A percentile compares a stretch with the other conserved stretches of the same genome.
phyloP scores from a whole-genome alignment of 2,888 invertebrate species.

The Cataglyphis albicans region DNA sequence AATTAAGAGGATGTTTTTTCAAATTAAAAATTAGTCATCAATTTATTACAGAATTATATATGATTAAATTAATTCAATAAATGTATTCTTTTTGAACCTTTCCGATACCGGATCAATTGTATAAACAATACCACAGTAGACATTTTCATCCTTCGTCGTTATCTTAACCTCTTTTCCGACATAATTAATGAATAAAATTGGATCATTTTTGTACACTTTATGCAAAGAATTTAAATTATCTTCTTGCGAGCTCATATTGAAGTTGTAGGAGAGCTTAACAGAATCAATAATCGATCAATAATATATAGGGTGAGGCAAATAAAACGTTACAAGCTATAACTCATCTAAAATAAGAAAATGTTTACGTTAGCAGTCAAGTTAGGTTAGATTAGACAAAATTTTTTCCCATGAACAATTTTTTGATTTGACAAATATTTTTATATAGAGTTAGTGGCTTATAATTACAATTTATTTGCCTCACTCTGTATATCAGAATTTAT shows the following conservation, averaged over 20 bases:
- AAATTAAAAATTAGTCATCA: not conserved
- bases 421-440: too few relatives aligned
- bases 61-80: not conserved
- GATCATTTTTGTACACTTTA: constrained; percentile 81
- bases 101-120: constrained; percentile 85
- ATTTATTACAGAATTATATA: not conserved
- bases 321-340: too few relatives aligned
- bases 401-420: too few relatives aligned
- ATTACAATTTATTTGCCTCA: too few relatives aligned
- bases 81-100: constrained; percentile 76
- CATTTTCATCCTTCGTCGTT: constrained; percentile 75
- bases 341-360: too few relatives aligned
- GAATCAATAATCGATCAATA: too few relatives aligned
- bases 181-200: constrained; percentile 80
- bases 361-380: too few relatives aligned
- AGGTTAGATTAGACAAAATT: too few relatives aligned
- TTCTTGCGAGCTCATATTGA: constrained; percentile 15
- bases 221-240: constrained; percentile 67
- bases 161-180: constrained; percentile 80
- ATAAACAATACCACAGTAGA: constrained; percentile 81
- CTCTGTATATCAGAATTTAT: too few relatives aligned
- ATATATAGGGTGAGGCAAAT: too few relatives aligned
- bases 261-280: not conserved
- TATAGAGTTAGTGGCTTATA: too few relatives aligned
- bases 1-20: not conserved